Conservation (phyloP, 2,113 vertebrate genomes). For the Aythya baeri region DNA sequence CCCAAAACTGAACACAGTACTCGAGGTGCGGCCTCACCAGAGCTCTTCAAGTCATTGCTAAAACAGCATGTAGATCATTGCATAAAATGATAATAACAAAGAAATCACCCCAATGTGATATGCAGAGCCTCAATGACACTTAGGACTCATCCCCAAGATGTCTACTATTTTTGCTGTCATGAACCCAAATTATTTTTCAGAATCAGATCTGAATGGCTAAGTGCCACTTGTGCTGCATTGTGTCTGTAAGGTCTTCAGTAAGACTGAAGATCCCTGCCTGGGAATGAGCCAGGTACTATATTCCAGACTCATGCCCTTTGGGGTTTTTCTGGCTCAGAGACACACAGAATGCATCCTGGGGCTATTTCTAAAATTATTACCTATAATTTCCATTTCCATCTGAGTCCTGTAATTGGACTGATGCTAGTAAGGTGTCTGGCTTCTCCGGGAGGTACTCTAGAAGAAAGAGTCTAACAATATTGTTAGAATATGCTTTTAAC, state of each 20-base stretch:
- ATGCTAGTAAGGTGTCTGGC: neutral
- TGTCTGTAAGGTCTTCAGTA: conserved; percentile 11
- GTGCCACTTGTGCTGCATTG: neutral
- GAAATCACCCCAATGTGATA: neutral
- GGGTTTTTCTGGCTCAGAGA: conserved; percentile 7
- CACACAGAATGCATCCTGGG: neutral
- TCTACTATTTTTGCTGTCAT: neutral
- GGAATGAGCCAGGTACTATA: neutral
- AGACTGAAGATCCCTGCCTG: neutral
- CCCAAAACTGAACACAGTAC: too few relatives aligned
- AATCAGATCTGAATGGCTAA: neutral
- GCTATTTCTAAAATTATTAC: conserved; percentile 32
- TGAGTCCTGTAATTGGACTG: neutral
- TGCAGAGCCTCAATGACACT: neutral
- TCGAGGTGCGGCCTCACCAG: too few relatives aligned
- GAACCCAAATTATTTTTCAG: neutral
- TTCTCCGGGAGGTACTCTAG: neutral
- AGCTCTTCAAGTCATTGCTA: neutral
- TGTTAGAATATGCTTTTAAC: neutral
- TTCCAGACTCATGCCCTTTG: neutral
- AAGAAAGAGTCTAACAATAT: neutral
- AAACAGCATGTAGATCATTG: neutral
- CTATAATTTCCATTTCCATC: conserved; percentile 4
- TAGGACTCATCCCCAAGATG: neutral
- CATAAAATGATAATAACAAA: neutral